These are phyloP conservation scores for Sinosuthora webbiana DNA, from an alignment of 2,113 vertebrate genomes.

Conservation along the genomic window DNA sequence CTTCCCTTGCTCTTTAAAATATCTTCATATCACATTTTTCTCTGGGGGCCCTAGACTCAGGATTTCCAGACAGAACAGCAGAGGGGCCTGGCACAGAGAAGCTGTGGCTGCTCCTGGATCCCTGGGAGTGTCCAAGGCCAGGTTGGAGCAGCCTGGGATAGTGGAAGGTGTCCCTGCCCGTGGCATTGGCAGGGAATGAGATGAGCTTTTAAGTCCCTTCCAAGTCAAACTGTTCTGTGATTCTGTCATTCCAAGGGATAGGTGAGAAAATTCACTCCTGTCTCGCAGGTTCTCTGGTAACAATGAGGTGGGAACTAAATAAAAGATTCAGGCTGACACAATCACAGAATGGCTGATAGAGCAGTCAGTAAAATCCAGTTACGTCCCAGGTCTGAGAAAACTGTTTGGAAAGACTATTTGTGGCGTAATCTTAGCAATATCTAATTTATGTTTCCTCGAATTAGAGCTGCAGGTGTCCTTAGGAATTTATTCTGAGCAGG, in stretches of 20 bases:
- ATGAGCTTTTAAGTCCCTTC: background rate
- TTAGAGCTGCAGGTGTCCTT: background rate
- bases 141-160: background rate
- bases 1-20: background rate
- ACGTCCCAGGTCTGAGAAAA: background rate
- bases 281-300: background rate
- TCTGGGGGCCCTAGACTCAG: background rate
- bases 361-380: background rate
- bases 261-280: background rate
- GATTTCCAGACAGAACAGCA: background rate
- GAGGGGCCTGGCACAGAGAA: background rate
- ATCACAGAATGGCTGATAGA: background rate
- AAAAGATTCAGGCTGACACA: background rate
- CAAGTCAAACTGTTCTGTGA: background rate
- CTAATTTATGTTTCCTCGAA: background rate
- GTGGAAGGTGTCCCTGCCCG: background rate
- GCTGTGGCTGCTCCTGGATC: background rate
- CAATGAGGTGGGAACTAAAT: background rate
- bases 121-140: background rate
- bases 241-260: background rate
- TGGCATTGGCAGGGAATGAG: background rate
- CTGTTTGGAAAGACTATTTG: background rate
- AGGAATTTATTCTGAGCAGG: background rate
- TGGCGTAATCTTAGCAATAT: background rate
- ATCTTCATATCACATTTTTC: background rate